These are phyloP conservation scores for Myotis pilosus DNA, from an alignment of 2,797 vertebrate species.

Conservation along the genomic window DNA sequence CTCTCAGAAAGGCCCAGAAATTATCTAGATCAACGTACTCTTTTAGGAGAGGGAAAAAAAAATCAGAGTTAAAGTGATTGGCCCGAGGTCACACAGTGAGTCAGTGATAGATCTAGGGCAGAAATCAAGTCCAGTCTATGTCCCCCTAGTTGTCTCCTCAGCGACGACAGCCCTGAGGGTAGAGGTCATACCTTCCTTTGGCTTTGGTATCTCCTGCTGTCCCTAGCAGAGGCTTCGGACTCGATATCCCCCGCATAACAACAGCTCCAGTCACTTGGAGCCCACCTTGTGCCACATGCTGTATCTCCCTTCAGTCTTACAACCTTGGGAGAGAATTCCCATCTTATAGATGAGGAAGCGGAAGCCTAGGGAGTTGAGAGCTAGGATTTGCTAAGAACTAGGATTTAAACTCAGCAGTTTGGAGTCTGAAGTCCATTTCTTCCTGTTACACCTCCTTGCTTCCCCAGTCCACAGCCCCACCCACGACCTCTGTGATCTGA, in stretches of 20 bases:
- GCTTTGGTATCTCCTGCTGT: background rate
- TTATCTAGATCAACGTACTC: slow-evolving; percentile 64
- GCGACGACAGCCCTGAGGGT: background rate
- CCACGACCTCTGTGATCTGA: background rate
- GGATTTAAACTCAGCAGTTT: background rate
- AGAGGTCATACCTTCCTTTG: background rate
- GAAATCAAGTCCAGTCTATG: background rate
- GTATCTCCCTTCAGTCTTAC: background rate
- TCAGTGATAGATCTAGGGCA: background rate
- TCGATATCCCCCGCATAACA: background rate
- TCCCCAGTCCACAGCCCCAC: background rate
- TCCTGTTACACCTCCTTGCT: background rate
- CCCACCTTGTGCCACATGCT: rapidly evolving
- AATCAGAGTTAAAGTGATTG: slow-evolving; percentile 2
- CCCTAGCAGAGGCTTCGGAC: background rate
- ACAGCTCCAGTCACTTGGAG: background rate
- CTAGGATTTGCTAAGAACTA: background rate
- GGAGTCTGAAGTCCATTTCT: background rate
- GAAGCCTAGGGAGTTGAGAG: background rate
- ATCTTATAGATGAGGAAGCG: background rate
- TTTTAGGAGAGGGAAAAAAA: slow-evolving; percentile 43
- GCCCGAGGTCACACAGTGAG: slow-evolving; percentile 40
- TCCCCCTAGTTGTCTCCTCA: no score
- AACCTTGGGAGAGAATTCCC: background rate
- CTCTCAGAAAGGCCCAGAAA: slow-evolving; percentile 50